phyloP scores from a whole-genome alignment of 1,140 invertebrate species.

The Cydia amplana region DNA sequence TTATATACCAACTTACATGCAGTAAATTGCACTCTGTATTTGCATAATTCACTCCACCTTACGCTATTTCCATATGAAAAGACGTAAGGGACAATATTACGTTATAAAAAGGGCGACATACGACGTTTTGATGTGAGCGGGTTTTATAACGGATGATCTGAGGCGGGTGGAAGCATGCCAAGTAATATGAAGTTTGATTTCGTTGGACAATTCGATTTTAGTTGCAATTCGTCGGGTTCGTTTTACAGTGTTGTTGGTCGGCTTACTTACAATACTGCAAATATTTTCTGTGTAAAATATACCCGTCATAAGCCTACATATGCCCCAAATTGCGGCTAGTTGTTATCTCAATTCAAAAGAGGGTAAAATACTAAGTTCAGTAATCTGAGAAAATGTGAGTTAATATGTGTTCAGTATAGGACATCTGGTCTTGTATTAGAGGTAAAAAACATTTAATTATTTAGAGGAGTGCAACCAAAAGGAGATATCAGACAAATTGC shows the following conservation, averaged over 20 bases:
- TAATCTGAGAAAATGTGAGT: too few species aligned
- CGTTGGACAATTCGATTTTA: constrained; percentile 14
- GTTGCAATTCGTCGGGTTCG: neutral
- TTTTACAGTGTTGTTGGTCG: neutral
- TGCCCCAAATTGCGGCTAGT: too few species aligned
- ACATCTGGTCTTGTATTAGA: too few species aligned
- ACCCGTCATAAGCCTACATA: too few species aligned
- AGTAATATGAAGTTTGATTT: constrained; percentile 21
- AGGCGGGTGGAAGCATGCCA: constrained; percentile 12
- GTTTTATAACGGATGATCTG: constrained; percentile 19
- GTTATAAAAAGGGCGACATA: neutral
- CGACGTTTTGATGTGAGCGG: neutral
- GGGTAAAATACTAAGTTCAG: too few species aligned
- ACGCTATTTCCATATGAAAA: neutral
- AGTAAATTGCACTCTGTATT: constrained; percentile 16
- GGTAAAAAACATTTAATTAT: too few species aligned
- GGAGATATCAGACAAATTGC: too few species aligned
- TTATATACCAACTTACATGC: constrained; percentile 11
- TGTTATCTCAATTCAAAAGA: too few species aligned
- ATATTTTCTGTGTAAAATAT: neutral
- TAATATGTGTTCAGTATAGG: too few species aligned
- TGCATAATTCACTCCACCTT: constrained; percentile 17
- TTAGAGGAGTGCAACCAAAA: too few species aligned
- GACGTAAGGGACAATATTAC: neutral
- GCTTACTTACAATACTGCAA: neutral